These are phyloP conservation scores for Poecilia latipinna DNA, from an alignment of 2,113 vertebrate species.

Conservation along the genomic window DNA sequence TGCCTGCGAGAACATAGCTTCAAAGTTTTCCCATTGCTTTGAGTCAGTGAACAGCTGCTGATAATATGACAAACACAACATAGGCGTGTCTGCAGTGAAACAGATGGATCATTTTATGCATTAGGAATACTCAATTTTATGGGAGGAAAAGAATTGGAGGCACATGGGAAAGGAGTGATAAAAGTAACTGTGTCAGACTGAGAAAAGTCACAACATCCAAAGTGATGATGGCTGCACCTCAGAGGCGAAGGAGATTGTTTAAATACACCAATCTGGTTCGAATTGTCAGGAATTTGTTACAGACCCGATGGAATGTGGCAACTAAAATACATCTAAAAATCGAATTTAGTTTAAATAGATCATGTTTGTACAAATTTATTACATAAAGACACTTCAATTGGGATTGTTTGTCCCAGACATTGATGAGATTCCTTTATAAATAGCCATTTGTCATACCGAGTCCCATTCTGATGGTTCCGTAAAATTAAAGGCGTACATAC, in stretches of 20 bases:
- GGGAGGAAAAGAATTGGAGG: not conserved
- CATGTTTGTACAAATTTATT: not conserved
- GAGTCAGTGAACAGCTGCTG: conserved; percentile 46
- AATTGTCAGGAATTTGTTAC: not conserved
- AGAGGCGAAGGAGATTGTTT: not conserved
- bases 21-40: conserved; percentile 29
- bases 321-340: conserved; percentile 10
- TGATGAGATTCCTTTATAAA: not conserved
- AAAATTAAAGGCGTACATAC: too few species aligned
- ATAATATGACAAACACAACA: conserved; percentile 35
- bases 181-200: conserved; percentile 2
- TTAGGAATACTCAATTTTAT: conserved; percentile 32
- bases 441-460: too few species aligned
- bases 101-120: conserved; percentile 49
- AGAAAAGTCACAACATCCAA: conserved; percentile 3
- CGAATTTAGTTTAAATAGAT: not conserved
- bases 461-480: too few species aligned
- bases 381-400: not conserved
- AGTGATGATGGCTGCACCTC: too few species aligned
- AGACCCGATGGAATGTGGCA: not conserved
- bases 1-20: not conserved
- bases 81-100: conserved; percentile 35
- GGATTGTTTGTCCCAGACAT: not conserved
- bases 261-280: not conserved
- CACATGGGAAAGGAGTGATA: conserved; percentile 4